Evolutionary conservation across 2,113 vertebrate species (phyloP), one percentile per base, ranked within the genome.

Genomic region (Spermophilus dauricus): DNA sequence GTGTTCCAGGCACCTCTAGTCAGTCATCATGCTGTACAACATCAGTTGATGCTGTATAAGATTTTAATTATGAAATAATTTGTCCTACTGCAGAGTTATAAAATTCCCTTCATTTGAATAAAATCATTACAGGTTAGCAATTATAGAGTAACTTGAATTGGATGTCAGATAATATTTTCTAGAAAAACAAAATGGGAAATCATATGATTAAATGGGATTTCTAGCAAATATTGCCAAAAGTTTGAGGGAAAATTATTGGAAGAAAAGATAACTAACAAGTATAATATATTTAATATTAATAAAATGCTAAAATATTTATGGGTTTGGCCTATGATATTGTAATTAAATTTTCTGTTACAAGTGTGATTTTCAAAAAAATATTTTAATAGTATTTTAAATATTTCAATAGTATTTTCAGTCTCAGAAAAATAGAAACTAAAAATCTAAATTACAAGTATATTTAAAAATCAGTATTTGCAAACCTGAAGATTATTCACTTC

Each of bases 301-400:
- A 91, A 89, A 95, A 94, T 95, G 20, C 24, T 86, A 81, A 96
- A 67, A 56, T 88, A 89, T 61, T 82, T 75, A 82, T 81, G 8
- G 17, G 17, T 73, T 63, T 95, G 42, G 24, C 0, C 48, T 11
- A 51, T 42, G 30, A 53, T 51, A 83, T 61, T 72, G 85, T 86
- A 45, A 51, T 61, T 83, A 65, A 37, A 75, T 67, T 87, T 91
- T 58, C 11, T 70, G 24, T 69, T 67, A 75, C 0, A 73, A 17
- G 4, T 53, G 13, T 2, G n/a, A 22, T 75, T 93, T 91, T 75
- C 2, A 76, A 45, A 76, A 45, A 93, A 73, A 4, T 80, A 84
- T 51, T 67, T 94, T 61, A 42, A 80, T 7, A 42, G 30, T 42
- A 83, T 10, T 45, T 45, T 45, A 93, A 73, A 4, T 80, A 84